Evolutionary conservation across 2,113 vertebrate species (phyloP), one percentile per base, ranked within the genome.

Genomic region (Varanus salvator): DNA sequence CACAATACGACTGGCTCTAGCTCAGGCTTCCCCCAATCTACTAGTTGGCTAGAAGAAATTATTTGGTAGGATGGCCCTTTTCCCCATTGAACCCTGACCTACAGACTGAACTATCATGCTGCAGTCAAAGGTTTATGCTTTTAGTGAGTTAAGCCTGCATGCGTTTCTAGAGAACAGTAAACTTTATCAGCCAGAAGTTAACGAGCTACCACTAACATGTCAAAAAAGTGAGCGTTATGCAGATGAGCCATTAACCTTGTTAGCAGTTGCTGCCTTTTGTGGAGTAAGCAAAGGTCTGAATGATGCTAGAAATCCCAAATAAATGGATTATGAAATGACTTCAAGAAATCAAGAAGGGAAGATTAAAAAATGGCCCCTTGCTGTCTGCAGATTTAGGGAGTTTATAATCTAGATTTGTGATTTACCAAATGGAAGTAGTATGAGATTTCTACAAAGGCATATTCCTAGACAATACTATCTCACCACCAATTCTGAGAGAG

Each of bases 121-220:
- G 38, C 50, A 81, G 77, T 57, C 48, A 57, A 12, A 60, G 27
- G 31, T 14, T 72, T 85, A 72, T 44, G 29, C 19, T 19, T 14
- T 85, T 27, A 72, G 44, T 34, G 66, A 88, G 12, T 81, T 15
- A 60, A 48, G 48, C 31, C 23, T 25, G 31, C 66, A 27, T n/a
- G 60, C 21, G 50, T 77, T 44, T 80, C 85, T 86, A 75, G n/a
- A 52, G 44, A 71, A 80, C 34, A 87, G 74, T 72, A 48, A 81
- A 60, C 14, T 57, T 31, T 31, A n/a, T 8, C n/a, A 60, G 21
- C 57, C 31, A 77, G 34, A 64, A 21, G 27, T 31, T 77, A 78
- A 44, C 54, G 60, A 31, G 78, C 27, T 7, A 60, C 14, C 31
- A 34, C 34, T 74, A n/a, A n/a, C 71, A 74, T 27, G 12, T 4